Conservation (phyloP, 1,140 invertebrate genomes). For the Chironomus striatipennis region DNA sequence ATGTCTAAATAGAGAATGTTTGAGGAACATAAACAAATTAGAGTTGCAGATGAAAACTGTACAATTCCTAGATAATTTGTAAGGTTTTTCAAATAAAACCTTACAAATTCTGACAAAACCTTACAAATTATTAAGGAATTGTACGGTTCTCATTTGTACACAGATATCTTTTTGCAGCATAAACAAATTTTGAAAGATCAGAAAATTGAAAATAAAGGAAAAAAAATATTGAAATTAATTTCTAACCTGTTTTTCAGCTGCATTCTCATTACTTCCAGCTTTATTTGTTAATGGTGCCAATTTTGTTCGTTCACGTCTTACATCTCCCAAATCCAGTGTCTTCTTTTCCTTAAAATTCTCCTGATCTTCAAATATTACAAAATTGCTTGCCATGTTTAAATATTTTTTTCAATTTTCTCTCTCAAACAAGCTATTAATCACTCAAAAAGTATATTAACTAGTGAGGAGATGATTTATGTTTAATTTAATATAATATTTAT, state of each 20-base stretch:
- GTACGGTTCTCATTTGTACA: no score
- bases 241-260: neutral
- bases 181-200: no score
- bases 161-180: no score
- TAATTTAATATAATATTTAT: no score
- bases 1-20: neutral
- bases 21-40: neutral
- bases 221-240: neutral
- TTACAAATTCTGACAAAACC: no score
- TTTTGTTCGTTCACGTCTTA: neutral
- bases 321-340: neutral
- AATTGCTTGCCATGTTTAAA: neutral
- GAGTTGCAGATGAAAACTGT: no score
- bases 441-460: no score
- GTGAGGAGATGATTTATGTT: no score
- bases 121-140: no score
- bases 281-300: neutral
- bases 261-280: neutral
- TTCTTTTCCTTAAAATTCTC: neutral
- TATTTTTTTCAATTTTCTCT: neutral
- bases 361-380: neutral
- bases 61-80: no score
- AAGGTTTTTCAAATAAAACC: no score
- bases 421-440: neutral
- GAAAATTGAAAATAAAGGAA: neutral